Percentiles rank a stretch among this genome's conserved stretches.
These are phyloP conservation scores for Heliconius erato DNA, from an alignment of 2,888 invertebrate species.

Conservation along the genomic window DNA sequence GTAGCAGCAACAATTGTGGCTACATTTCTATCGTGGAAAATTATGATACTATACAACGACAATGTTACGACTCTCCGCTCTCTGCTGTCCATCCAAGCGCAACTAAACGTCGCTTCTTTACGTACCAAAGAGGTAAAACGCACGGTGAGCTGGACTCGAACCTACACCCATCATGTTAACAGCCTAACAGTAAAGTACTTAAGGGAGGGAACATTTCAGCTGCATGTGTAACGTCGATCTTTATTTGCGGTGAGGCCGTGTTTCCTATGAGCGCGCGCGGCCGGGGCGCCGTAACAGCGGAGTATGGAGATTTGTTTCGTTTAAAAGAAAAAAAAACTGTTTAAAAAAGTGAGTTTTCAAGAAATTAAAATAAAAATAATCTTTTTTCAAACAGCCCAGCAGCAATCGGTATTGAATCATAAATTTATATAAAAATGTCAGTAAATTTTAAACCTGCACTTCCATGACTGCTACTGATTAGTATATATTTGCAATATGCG, in stretches of 20 bases:
- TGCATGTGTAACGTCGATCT: constrained; percentile 8
- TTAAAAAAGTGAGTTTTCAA: too few species aligned
- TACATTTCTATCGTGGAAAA: too few species aligned
- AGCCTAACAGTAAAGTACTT: not conserved
- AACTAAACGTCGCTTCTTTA: too few species aligned
- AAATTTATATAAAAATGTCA: too few species aligned
- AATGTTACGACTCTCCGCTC: not conserved
- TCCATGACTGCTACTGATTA: too few species aligned
- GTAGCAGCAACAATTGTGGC: not conserved
- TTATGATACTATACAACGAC: too few species aligned
- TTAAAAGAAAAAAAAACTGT: not conserved
- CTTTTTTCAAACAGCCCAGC: too few species aligned
- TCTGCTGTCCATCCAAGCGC: not conserved
- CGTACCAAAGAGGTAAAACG: too few species aligned
- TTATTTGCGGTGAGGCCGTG: not conserved
- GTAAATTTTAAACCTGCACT: too few species aligned
- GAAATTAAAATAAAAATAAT: too few species aligned
- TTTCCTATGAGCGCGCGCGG: not conserved
- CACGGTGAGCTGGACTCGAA: not conserved
- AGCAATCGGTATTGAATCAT: too few species aligned
- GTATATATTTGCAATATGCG: too few species aligned
- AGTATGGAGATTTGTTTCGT: not conserved
- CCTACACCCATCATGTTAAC: not conserved
- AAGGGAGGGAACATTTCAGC: not conserved
- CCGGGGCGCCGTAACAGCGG: not conserved